Conservation (phyloP, 2,113 vertebrate genomes). For the Anhinga anhinga region DNA sequence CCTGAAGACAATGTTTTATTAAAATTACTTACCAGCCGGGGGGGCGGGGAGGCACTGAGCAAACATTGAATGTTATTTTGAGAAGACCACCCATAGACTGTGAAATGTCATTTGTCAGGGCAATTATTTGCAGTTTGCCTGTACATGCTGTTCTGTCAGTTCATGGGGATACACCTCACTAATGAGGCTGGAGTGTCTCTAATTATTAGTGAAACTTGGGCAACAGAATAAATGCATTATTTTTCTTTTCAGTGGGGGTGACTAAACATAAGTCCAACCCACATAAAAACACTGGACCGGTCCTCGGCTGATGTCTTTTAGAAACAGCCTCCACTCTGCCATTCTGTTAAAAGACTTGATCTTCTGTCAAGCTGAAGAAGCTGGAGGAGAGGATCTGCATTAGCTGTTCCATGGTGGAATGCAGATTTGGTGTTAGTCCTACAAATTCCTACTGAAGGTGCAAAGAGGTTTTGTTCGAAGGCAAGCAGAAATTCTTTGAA, state of each 20-base stretch:
- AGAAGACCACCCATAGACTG: background rate
- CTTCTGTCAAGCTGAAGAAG: background rate
- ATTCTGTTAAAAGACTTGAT: background rate
- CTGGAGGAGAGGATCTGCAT: background rate
- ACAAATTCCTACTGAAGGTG: background rate
- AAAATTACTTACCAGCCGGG: background rate
- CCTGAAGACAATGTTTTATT: background rate
- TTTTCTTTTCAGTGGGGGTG: background rate
- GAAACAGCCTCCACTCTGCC: background rate
- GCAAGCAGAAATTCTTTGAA: background rate
- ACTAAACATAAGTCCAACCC: background rate
- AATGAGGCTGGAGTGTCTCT: background rate
- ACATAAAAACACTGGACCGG: background rate
- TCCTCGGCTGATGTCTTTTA: background rate
- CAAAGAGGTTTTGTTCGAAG: background rate
- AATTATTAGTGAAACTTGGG: background rate
- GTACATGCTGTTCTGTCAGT: background rate
- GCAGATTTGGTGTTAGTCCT: background rate
- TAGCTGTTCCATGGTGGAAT: background rate
- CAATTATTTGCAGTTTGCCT: background rate
- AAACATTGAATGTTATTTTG: background rate
- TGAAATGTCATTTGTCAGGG: conserved; percentile 15
- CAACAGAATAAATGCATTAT: background rate
- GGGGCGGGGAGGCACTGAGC: background rate
- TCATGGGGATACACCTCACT: background rate